Percentiles rank a stretch among this genome's conserved stretches.
Evolutionary conservation across 2,888 invertebrate species (phyloP).

Genomic region (Cheiracanthium punctorium): DNA sequence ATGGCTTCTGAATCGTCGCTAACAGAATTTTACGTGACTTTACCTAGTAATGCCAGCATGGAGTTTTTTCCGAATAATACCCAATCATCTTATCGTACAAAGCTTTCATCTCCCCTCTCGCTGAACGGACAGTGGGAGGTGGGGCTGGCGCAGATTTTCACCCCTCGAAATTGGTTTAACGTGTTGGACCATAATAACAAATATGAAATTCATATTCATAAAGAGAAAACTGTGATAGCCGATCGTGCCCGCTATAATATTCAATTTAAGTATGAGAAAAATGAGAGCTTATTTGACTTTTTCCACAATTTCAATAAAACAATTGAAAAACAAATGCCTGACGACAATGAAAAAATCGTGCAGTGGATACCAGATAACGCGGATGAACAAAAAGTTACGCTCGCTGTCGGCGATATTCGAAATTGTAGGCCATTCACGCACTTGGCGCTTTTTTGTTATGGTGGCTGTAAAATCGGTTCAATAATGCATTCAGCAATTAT

Average conservation of each 20-base stretch:
- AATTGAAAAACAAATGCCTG: not conserved
- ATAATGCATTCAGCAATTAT: too few species aligned
- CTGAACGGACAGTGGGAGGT: conserved; percentile 72
- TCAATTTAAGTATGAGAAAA: too few species aligned
- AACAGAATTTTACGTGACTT: conserved; percentile 68
- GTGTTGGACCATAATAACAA: conserved; percentile 20
- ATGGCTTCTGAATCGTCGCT: conserved; percentile 1
- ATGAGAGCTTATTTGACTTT: too few species aligned
- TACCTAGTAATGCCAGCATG: conserved; percentile 72
- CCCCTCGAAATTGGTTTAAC: conserved; percentile 60
- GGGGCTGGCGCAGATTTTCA: conserved; percentile 71
- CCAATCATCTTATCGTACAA: conserved; percentile 72
- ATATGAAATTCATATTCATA: not conserved
- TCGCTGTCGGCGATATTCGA: not conserved
- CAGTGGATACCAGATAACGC: not conserved
- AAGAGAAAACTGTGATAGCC: too few species aligned
- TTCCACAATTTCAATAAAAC: too few species aligned
- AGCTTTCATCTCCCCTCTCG: conserved; percentile 70
- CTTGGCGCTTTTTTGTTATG: too few species aligned
- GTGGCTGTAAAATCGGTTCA: too few species aligned
- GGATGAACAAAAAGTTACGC: not conserved
- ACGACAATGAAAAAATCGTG: not conserved
- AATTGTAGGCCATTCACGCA: too few species aligned
- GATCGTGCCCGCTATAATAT: too few species aligned
- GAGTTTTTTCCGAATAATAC: conserved; percentile 73